Base-by-base conservation (phyloP, 2,113 vertebrate genomes). In the Lipotes vexillifer region DNA sequence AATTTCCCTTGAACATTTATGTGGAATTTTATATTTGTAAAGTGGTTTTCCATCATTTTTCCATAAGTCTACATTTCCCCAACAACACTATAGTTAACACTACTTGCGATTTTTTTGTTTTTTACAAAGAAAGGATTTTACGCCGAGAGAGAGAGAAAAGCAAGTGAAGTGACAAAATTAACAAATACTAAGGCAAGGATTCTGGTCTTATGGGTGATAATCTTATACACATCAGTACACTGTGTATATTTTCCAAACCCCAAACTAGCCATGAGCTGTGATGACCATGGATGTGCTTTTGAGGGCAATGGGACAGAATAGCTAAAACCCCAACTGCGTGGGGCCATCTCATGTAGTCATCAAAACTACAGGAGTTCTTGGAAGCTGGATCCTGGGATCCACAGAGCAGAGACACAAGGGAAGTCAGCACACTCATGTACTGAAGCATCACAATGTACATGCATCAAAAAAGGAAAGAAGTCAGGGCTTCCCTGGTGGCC, bases 31-130 rank as follows among this genome's bases (percentile, higher is more conserved):
- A n/a, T 66, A 69, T 84, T 84, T 68, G 57, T 46, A 44, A 77
- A 89, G 57, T 84, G 89, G 59, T 92, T 96, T 95, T 44, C 46
- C 38, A 81, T 82, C 68, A 78, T 27, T 92, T 89, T 65, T 5
- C 59, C 18, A 13, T 74, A 63, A 68, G 4, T 41, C 49, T 74
- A 33, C n/a, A 31, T 38, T 69, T 23, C 59, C 44, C 52, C 33
- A 61, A n/a, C 46, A 65, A 44, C 57, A 92, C 20, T 29, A n/a
- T 3, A 10, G 36, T 96, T 71, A 71, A 88, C 69, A 69, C 57
- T 94, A 83, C 77, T 82, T 61, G n/a, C 41, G 57, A 61, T 15
- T 36, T 36, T 61, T 86, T 69, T 63, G 57, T 63, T 94, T 66
- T 88, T 31, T 12, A 59, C 49, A 86, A 86, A 88, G 46, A 83